Percentiles rank a stretch among this genome's conserved stretches.
Conservation (phyloP, 2,113 vertebrate species). For the Rafetus swinhoei region DNA sequence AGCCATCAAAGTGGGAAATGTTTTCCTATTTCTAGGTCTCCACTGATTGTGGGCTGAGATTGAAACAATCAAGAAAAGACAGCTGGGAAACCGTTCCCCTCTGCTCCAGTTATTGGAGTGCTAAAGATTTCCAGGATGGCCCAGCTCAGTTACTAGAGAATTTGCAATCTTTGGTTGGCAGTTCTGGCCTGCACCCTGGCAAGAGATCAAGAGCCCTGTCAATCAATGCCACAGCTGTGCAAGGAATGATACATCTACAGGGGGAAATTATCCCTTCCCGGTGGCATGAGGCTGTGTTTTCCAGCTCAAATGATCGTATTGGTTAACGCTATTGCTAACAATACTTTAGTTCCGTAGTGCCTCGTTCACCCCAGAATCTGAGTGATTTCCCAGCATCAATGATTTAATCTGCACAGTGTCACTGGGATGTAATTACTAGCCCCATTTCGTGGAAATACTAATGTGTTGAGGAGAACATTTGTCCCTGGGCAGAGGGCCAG, state of each 20-base stretch:
- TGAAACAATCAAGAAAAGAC: background rate
- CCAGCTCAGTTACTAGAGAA: background rate
- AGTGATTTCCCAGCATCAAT: fast-evolving
- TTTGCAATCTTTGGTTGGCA: background rate
- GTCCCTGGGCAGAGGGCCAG: background rate
- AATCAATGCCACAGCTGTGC: background rate
- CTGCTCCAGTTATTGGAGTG: background rate
- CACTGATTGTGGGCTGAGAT: background rate
- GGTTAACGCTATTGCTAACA: fast-evolving
- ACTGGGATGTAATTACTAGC: background rate
- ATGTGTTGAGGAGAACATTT: background rate
- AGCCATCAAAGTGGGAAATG: background rate
- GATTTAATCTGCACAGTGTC: background rate
- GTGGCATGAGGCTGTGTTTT: background rate
- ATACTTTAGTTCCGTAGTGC: fast-evolving
- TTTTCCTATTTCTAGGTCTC: background rate
- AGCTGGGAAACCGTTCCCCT: background rate
- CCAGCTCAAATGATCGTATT: fast-evolving
- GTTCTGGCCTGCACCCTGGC: background rate
- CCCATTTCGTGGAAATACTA: background rate
- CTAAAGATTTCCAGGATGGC: background rate
- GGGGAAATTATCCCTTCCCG: background rate
- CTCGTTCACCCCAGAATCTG: fast-evolving
- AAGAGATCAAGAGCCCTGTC: background rate
- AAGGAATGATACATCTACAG: fast-evolving